phyloP scores from a whole-genome alignment of 2,113 vertebrate genomes.

The Nematolebias whitei region DNA sequence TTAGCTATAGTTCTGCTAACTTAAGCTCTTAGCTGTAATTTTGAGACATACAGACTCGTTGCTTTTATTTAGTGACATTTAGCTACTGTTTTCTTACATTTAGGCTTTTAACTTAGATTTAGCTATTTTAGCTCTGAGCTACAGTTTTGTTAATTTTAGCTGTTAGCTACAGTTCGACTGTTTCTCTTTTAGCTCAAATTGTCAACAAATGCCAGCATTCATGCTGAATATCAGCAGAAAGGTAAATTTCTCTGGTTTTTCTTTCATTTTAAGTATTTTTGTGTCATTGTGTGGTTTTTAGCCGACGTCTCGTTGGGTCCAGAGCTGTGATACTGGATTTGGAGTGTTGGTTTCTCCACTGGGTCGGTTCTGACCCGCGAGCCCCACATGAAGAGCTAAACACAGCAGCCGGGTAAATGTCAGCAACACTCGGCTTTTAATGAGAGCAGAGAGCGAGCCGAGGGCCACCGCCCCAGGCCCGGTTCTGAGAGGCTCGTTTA shows the following conservation, averaged over 20 bases:
- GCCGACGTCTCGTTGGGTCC: conserved; percentile 1
- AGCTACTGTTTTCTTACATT: too few relatives aligned
- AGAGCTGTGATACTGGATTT: conserved; percentile 7
- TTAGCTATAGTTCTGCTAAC: too few relatives aligned
- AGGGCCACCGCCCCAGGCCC: conserved; percentile 62
- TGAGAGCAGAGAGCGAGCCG: conserved; percentile 66
- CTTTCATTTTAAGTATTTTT: neutral
- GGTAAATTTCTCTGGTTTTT: neutral
- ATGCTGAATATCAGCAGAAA: too few relatives aligned
- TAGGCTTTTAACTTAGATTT: too few relatives aligned
- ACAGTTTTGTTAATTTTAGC: too few relatives aligned
- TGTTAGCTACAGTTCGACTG: too few relatives aligned
- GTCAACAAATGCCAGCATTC: too few relatives aligned
- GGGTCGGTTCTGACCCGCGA: conserved; percentile 61
- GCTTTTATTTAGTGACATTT: too few relatives aligned
- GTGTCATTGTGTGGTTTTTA: neutral
- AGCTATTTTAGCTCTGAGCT: too few relatives aligned
- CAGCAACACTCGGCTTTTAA: conserved; percentile 63
- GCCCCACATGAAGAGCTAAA: conserved; percentile 56
- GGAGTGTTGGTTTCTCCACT: conserved; percentile 24
- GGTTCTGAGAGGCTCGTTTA: conserved; percentile 49
- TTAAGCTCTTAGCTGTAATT: too few relatives aligned
- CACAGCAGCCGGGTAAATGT: conserved; percentile 66
- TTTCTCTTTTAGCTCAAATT: too few relatives aligned
- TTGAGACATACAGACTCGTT: too few relatives aligned